Evolutionary conservation across 2,113 vertebrate species (phyloP).

Genomic region (Pachycephala philippinensis): DNA sequence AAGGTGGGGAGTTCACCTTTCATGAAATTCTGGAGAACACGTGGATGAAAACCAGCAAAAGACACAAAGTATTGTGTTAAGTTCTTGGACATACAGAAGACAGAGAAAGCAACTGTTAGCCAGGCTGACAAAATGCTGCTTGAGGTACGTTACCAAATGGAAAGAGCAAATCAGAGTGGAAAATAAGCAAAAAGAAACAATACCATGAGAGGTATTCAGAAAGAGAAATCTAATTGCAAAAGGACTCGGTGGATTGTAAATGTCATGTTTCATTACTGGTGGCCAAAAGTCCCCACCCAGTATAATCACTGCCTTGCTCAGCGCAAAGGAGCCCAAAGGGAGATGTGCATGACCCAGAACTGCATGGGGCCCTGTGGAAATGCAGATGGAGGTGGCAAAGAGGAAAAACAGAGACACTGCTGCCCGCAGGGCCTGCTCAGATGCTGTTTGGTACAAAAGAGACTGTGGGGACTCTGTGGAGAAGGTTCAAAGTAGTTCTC

Average conservation of each 20-base stretch:
- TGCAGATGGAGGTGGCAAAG: background rate
- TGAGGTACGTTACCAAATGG: background rate
- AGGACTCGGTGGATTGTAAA: background rate
- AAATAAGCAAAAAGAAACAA: background rate
- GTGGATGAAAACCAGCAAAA: background rate
- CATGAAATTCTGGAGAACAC: background rate
- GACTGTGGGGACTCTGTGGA: background rate
- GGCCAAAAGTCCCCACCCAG: background rate
- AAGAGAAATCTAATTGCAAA: background rate
- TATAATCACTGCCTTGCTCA: background rate
- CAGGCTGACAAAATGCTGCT: background rate
- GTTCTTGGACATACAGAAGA: background rate
- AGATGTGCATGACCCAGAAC: fast-evolving
- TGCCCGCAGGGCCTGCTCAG: background rate
- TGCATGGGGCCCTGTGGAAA: fast-evolving
- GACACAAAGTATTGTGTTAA: background rate
- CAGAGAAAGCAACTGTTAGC: background rate
- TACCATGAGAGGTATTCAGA: background rate
- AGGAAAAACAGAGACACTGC: background rate
- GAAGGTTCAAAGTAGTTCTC: background rate
- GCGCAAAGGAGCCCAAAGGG: background rate
- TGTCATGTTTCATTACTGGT: background rate
- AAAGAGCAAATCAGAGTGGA: background rate
- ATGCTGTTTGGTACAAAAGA: background rate
- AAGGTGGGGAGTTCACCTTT: background rate